These are phyloP conservation scores for Cnemophilus loriae DNA, from an alignment of 2,113 vertebrate genomes.

Conservation along the genomic window DNA sequence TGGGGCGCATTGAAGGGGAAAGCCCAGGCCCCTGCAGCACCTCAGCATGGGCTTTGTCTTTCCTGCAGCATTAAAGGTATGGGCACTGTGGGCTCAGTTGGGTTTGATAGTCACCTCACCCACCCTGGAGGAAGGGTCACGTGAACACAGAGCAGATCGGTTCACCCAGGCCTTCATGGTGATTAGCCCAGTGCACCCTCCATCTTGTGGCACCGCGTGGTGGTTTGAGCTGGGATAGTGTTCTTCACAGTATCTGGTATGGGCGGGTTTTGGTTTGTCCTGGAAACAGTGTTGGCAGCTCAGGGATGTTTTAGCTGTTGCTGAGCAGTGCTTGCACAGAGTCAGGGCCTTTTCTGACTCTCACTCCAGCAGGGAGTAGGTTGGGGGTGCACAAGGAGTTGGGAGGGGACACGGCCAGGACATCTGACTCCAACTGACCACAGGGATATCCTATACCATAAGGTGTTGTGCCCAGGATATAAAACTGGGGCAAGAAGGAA, in stretches of 20 bases:
- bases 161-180: neutral
- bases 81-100: neutral
- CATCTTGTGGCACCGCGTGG: neutral
- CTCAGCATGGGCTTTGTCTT: neutral
- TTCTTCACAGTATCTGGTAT: neutral
- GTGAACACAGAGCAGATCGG: fast-evolving
- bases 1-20: neutral
- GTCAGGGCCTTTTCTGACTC: neutral
- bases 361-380: neutral
- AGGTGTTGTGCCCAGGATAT: neutral
- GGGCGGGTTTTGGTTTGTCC: neutral
- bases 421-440: neutral
- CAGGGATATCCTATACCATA: neutral
- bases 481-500: neutral
- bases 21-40: too few species aligned
- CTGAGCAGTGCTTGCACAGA: neutral
- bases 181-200: neutral
- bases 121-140: neutral
- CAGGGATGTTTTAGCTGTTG: neutral
- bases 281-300: neutral
- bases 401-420: neutral
- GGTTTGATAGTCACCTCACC: neutral
- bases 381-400: neutral
- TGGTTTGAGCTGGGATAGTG: neutral
- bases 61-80: neutral